Conservation (phyloP, 2,888 invertebrate genomes). For the Pilophorus perplexus region DNA sequence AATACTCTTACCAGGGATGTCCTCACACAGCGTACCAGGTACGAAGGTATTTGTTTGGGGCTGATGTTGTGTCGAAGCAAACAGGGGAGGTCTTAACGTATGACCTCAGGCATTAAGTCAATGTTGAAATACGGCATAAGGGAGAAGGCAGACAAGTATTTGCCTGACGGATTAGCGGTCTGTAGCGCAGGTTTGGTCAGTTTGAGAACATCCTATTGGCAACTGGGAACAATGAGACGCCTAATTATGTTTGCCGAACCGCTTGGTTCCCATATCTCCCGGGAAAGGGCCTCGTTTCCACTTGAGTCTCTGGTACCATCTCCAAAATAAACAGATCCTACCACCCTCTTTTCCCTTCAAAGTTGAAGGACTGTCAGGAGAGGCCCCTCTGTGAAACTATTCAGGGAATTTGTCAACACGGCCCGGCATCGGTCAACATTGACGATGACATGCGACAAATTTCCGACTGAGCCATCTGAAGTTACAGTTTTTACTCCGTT, state of each 20-base stretch:
- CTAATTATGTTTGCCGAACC: conserved; percentile 20
- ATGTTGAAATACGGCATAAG: conserved; percentile 36
- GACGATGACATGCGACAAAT: too few species aligned
- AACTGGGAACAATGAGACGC: conserved; percentile 15
- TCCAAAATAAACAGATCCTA: too few species aligned
- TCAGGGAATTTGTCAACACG: too few species aligned
- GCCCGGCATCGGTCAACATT: too few species aligned
- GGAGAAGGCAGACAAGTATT: conserved; percentile 25
- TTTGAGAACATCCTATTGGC: not conserved
- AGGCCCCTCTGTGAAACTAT: too few species aligned
- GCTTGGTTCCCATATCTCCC: conserved; percentile 9
- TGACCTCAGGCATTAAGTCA: conserved; percentile 35
- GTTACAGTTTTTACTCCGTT: too few species aligned
- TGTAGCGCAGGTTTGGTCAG: not conserved
- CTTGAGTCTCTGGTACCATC: not conserved
- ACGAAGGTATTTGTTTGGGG: conserved; percentile 19
- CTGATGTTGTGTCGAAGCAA: not conserved
- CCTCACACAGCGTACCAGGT: conserved; percentile 7
- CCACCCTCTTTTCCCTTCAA: too few species aligned
- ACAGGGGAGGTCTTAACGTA: conserved; percentile 4
- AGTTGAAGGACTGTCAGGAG: too few species aligned
- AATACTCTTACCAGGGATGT: not conserved
- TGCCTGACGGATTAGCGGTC: conserved; percentile 30
- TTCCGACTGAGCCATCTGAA: too few species aligned
- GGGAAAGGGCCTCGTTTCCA: not conserved